Percentiles rank a stretch among this genome's conserved stretches.
Evolutionary conservation across 2,888 invertebrate genomes (phyloP).

Genomic region (Colostygia pectinataria): DNA sequence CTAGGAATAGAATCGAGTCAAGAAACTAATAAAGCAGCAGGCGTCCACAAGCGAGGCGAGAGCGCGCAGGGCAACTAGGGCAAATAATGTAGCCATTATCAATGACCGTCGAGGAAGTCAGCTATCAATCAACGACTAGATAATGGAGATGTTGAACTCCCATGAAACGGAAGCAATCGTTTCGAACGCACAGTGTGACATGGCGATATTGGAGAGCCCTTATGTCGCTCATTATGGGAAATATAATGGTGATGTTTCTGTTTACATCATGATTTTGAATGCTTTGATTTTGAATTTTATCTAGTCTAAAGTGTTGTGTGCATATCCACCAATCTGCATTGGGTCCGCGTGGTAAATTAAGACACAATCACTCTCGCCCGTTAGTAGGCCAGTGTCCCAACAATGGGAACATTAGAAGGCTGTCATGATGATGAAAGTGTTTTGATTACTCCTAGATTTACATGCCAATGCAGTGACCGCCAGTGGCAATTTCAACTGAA

Average conservation of each 20-base stretch:
- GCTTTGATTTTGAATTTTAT: too few species aligned
- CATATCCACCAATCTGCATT: too few species aligned
- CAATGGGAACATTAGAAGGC: too few species aligned
- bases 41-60: conserved; percentile 18
- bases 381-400: too few species aligned
- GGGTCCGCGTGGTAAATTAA: too few species aligned
- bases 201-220: conserved; percentile 29
- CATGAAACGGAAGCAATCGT: conserved; percentile 64
- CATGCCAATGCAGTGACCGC: too few species aligned
- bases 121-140: conserved; percentile 73
- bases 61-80: conserved; percentile 51
- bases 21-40: conserved; percentile 46
- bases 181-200: conserved; percentile 36
- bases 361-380: too few species aligned
- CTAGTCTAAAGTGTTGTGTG: too few species aligned
- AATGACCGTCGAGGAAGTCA: conserved; percentile 60
- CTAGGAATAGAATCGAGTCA: conserved; percentile 44
- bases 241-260: conserved; percentile 29
- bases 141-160: conserved; percentile 72
- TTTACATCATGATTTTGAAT: conserved; percentile 2
- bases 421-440: too few species aligned
- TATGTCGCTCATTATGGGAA: conserved; percentile 22
- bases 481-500: too few species aligned
- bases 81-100: conserved; percentile 51
- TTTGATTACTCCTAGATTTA: too few species aligned